Conservation (phyloP, 1,140 invertebrate species). For the Cataglyphis hispanica region DNA sequence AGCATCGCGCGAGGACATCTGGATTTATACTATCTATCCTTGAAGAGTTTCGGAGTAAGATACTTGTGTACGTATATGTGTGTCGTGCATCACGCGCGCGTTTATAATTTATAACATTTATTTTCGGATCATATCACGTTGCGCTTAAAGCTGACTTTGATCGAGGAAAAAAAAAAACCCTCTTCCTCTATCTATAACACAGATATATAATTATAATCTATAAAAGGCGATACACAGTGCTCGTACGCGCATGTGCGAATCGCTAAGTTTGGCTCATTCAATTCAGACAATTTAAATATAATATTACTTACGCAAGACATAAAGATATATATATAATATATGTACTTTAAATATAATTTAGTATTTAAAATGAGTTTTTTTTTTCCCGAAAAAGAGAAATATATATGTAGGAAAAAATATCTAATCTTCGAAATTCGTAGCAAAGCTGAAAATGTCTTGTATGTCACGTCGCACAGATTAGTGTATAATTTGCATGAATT, state of each 20-base stretch:
- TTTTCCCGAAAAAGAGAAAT: not conserved
- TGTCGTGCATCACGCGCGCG: too few species aligned
- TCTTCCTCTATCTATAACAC: not conserved
- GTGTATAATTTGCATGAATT: not conserved
- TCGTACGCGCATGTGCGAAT: not conserved
- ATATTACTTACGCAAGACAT: not conserved
- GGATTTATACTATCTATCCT: slow-evolving; percentile 45
- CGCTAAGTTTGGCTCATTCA: slow-evolving; percentile 1
- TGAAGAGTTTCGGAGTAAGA: slow-evolving; percentile 41
- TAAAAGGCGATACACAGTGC: not conserved
- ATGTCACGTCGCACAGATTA: not conserved
- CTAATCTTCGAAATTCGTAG: not conserved
- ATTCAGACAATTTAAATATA: slow-evolving; percentile 7
- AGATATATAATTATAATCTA: slow-evolving; percentile 35
- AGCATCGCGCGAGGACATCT: slow-evolving; percentile 31
- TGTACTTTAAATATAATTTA: not conserved
- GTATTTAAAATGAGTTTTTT: not conserved
- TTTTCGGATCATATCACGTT: slow-evolving; percentile 39
- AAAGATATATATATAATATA: not conserved
- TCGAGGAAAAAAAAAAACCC: not conserved
- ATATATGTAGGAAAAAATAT: too few species aligned
- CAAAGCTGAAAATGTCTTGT: not conserved
- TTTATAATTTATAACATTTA: slow-evolving; percentile 49
- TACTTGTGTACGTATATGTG: not conserved
- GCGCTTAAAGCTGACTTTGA: slow-evolving; percentile 8